phyloP scores from a whole-genome alignment of 2,888 invertebrate genomes.

The Ochropacha duplaris region DNA sequence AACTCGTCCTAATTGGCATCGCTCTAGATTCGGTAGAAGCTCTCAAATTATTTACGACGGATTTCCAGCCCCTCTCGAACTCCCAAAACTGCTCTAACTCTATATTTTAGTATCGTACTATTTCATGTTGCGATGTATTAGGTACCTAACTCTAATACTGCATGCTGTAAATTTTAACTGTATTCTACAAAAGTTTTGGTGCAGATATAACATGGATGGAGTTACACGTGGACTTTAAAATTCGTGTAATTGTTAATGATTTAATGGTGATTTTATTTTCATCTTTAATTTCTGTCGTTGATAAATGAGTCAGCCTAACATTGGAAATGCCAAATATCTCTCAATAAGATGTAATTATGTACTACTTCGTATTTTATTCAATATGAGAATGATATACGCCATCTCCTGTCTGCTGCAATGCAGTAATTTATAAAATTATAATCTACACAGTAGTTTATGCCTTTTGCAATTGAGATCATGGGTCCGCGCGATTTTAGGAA shows the following conservation, averaged over 20 bases:
- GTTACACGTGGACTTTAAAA: neutral
- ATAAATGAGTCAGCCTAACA: no score
- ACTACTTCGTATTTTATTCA: no score
- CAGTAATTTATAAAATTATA: no score
- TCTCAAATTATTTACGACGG: neutral
- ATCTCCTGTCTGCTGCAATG: no score
- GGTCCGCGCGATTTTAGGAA: no score
- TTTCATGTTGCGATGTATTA: neutral
- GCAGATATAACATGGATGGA: neutral
- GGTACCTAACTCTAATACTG: neutral
- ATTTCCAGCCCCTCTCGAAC: neutral
- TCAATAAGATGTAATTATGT: no score
- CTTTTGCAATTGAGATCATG: no score
- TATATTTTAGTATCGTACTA: neutral
- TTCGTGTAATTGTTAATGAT: no score
- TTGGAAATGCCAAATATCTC: no score
- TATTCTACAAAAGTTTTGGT: neutral
- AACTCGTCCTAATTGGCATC: constrained; percentile 1
- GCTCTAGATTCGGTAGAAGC: neutral
- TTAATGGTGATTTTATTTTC: neutral
- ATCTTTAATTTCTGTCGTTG: neutral
- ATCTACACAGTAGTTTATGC: no score
- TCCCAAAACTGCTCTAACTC: neutral
- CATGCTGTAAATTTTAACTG: neutral
- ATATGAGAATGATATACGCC: no score